Evolutionary conservation across 2,797 vertebrate genomes (phyloP).

Genomic region (Phoxinus dragarum): DNA sequence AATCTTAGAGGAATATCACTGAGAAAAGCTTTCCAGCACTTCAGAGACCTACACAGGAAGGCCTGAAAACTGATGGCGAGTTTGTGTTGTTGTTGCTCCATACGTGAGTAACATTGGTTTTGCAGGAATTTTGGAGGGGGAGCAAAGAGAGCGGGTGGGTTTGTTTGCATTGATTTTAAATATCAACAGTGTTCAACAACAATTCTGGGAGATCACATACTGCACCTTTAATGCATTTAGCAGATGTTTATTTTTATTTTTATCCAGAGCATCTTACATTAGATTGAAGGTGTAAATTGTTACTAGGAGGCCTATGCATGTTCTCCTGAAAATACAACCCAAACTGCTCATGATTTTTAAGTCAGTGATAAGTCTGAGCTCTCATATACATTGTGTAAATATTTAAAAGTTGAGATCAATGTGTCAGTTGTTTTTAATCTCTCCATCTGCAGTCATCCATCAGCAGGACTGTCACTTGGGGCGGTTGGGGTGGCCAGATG

Average conservation of each 20-base stretch:
- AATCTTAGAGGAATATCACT: no score
- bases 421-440: slow-evolving; percentile 21
- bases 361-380: neutral
- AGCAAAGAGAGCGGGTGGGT: no score
- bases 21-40: no score
- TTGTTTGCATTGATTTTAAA: no score
- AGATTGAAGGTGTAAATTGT: neutral
- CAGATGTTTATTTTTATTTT: neutral
- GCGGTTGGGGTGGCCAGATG: slow-evolving; percentile 29
- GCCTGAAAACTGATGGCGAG: no score
- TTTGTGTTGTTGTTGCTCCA: no score
- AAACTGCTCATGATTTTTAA: neutral
- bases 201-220: no score
- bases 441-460: slow-evolving; percentile 42
- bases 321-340: neutral
- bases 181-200: no score
- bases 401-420: slow-evolving; percentile 11
- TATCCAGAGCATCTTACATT: neutral
- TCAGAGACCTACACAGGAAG: no score
- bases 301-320: neutral
- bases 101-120: no score
- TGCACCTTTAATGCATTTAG: neutral
- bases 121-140: no score
- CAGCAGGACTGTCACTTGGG: slow-evolving; percentile 7
- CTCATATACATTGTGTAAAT: neutral